A percentile compares a stretch with the other conserved stretches of the same genome.
These are phyloP conservation scores for Pseudomyrmex cubaensis DNA, from an alignment of 1,140 invertebrate species.

Conservation along the genomic window DNA sequence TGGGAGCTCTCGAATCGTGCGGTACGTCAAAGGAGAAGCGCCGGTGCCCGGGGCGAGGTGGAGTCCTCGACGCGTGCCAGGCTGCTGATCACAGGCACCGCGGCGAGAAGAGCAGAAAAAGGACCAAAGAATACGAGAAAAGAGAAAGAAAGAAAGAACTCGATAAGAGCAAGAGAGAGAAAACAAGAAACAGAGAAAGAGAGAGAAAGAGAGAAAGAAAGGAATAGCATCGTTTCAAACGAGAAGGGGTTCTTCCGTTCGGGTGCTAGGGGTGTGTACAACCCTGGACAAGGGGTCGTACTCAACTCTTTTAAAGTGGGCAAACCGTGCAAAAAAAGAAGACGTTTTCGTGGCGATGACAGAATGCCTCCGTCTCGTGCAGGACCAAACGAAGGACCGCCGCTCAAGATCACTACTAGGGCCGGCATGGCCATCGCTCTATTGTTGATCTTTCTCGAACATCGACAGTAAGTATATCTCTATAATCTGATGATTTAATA, in stretches of 20 bases:
- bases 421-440: constrained; percentile 73
- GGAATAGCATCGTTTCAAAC: constrained; percentile 61
- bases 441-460: constrained; percentile 77
- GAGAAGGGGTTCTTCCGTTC: constrained; percentile 75
- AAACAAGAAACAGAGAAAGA: constrained; percentile 7
- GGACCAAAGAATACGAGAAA: constrained; percentile 60
- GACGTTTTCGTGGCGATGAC: constrained; percentile 82
- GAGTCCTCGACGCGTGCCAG: constrained; percentile 83
- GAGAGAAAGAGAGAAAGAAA: constrained; percentile 11
- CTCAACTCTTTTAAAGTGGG: constrained; percentile 76
- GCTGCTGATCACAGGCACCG: constrained; percentile 83
- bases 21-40: constrained; percentile 82
- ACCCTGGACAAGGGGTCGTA: constrained; percentile 70
- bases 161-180: constrained; percentile 30
- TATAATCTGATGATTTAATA: background rate
- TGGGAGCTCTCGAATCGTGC: constrained; percentile 70
- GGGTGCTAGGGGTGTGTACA: constrained; percentile 79
- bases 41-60: constrained; percentile 81
- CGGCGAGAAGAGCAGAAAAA: constrained; percentile 65
- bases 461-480: constrained; percentile 77
- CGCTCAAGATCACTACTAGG: constrained; percentile 73
- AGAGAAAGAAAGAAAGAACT: constrained; percentile 24
- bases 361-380: constrained; percentile 83
- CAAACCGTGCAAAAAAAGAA: constrained; percentile 74
- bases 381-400: constrained; percentile 79